Percentiles rank a stretch among this genome's conserved stretches.
Conservation (phyloP, 2,797 vertebrate genomes). For the Buphagus erythrorhynchus region DNA sequence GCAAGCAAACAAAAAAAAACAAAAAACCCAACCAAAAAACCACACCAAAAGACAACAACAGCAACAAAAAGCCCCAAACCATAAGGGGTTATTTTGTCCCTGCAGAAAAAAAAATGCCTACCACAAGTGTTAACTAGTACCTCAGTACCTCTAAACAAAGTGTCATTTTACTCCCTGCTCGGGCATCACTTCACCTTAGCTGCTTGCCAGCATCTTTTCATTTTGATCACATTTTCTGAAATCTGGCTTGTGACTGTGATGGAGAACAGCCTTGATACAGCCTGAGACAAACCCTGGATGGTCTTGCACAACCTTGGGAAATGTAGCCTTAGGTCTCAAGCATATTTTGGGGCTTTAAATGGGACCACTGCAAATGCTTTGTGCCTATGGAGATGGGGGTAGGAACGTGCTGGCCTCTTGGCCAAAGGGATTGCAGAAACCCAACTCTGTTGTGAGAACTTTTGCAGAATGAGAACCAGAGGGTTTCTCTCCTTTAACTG, state of each 20-base stretch:
- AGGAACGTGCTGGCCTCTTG: not conserved
- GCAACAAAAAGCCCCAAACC: not conserved
- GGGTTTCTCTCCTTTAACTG: fast-evolving
- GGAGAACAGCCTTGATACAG: not conserved
- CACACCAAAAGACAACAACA: not conserved
- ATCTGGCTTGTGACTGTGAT: not conserved
- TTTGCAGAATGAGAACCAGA: not conserved
- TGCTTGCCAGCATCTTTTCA: not conserved
- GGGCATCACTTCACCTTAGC: not conserved
- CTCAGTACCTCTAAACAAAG: not conserved
- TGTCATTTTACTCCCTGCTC: not conserved
- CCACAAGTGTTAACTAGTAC: not conserved
- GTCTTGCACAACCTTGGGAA: not conserved
- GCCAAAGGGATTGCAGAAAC: not conserved
- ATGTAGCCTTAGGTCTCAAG: not conserved
- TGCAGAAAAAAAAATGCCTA: not conserved
- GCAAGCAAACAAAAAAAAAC: not conserved
- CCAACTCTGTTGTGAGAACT: not conserved
- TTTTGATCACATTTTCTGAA: not conserved
- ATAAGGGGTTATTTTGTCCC: not conserved
- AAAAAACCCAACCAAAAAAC: not conserved
- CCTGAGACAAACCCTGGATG: not conserved
- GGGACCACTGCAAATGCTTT: not conserved
- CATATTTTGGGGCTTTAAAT: not conserved
- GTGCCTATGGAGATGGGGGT: fast-evolving